Conservation (phyloP, 1,140 invertebrate species). For the Achatina immaculata region DNA sequence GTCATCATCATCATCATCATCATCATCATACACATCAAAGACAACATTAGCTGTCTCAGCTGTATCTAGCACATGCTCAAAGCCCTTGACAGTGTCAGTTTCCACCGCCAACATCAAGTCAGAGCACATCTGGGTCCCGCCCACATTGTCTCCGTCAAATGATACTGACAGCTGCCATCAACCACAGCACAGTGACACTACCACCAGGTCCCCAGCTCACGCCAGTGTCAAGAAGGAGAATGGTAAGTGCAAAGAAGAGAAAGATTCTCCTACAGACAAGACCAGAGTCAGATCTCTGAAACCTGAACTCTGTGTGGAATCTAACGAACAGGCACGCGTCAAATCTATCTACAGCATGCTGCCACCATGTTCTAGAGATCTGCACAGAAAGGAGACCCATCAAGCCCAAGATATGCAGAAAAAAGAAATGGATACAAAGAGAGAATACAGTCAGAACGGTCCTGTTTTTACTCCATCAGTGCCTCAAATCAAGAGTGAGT, state of each 20-base stretch:
- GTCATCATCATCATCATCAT: not conserved
- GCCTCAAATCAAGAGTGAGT: not conserved
- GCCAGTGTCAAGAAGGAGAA: not conserved
- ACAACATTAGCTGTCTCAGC: not conserved
- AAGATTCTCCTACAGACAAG: not conserved
- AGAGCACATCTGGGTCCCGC: slow-evolving; percentile 32
- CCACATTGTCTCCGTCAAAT: not conserved
- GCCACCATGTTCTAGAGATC: not conserved
- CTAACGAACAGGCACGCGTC: no score
- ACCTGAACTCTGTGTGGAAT: no score
- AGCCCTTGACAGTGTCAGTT: slow-evolving; percentile 13
- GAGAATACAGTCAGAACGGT: not conserved
- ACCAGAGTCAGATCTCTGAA: no score
- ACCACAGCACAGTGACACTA: not conserved
- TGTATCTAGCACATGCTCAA: not conserved
- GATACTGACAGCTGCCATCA: not conserved
- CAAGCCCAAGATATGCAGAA: not conserved
- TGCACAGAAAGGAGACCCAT: not conserved
- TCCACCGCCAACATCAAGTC: slow-evolving; percentile 16
- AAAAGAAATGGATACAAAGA: not conserved
- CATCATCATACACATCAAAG: not conserved
- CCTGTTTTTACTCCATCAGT: not conserved
- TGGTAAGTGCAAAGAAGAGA: not conserved
- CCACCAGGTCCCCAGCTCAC: not conserved
- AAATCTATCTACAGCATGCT: no score